Evolutionary conservation across 2,113 vertebrate species (phyloP).

Genomic region (Argyrosomus japonicus): DNA sequence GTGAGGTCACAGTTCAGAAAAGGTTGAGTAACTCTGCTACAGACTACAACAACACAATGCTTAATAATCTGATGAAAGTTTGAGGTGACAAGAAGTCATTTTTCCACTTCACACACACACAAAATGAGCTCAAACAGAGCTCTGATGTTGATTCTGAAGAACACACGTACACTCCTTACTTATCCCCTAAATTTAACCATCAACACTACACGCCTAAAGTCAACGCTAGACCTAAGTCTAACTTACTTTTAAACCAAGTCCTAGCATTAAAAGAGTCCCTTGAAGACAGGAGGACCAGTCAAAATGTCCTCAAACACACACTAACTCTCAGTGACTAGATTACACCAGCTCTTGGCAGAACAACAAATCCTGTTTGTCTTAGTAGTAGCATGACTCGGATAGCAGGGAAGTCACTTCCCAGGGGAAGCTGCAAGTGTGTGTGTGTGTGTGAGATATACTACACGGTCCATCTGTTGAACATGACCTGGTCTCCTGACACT

Average conservation of each 20-base stretch:
- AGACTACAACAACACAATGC: neutral
- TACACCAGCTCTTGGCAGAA: slow-evolving; percentile 30
- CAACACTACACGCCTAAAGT: neutral
- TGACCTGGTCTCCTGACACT: slow-evolving; percentile 23
- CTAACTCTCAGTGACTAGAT: neutral
- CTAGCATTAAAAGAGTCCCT: neutral
- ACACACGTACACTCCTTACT: neutral
- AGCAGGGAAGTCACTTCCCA: slow-evolving; percentile 37
- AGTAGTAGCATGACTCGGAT: slow-evolving; percentile 36
- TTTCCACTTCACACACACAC: neutral
- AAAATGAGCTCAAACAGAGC: neutral
- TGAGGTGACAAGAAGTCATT: no score
- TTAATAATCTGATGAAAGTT: neutral
- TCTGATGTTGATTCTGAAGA: neutral
- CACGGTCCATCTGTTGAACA: slow-evolving; percentile 21
- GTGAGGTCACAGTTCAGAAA: neutral
- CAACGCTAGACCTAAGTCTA: neutral
- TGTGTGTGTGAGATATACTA: slow-evolving; percentile 27
- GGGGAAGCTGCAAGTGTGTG: neutral
- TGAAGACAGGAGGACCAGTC: neutral
- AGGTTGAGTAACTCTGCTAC: neutral
- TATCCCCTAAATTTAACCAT: neutral
- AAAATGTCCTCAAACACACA: neutral
- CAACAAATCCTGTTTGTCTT: slow-evolving; percentile 36
- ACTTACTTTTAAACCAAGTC: no score